Conservation (phyloP, 2,888 invertebrate genomes). For the Calameuta pallipes region DNA sequence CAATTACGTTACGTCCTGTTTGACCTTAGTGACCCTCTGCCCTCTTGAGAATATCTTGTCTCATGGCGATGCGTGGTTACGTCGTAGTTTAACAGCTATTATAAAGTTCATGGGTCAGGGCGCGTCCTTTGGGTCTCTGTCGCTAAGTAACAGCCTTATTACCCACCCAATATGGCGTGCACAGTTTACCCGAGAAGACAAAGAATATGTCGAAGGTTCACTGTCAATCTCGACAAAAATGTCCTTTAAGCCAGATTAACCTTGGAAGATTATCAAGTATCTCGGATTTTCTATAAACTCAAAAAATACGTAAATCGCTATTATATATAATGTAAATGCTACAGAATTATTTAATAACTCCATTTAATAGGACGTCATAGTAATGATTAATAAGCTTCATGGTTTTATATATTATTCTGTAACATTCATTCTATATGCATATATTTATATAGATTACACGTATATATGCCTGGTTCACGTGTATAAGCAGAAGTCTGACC, state of each 20-base stretch:
- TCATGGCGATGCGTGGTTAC: neutral
- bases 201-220: neutral
- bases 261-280: neutral
- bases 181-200: neutral
- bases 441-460: neutral
- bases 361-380: neutral
- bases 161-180: neutral
- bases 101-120: conserved; percentile 1
- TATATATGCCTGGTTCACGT: no score
- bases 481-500: neutral
- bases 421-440: neutral
- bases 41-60: neutral
- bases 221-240: neutral
- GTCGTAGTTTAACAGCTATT: neutral
- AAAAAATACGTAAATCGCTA: neutral
- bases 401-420: neutral
- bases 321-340: neutral
- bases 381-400: no score
- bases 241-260: neutral
- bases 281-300: neutral
- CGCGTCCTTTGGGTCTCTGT: neutral
- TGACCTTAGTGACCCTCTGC: neutral
- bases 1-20: neutral
- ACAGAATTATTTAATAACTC: neutral
- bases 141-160: neutral